phyloP scores from a whole-genome alignment of 2,797 vertebrate species.

The Etheostoma perlongum region DNA sequence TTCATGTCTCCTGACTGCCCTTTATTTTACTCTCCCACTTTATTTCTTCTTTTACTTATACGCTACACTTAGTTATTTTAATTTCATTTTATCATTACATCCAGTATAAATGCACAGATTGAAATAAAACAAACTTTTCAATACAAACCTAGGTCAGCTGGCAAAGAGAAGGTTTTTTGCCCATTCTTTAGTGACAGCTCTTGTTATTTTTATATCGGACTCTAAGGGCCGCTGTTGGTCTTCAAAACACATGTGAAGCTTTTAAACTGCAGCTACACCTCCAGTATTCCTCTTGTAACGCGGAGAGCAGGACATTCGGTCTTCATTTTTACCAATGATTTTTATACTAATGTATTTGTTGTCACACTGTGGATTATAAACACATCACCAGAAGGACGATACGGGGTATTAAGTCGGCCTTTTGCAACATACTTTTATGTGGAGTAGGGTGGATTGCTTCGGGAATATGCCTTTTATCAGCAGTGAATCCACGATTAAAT shows the following conservation, averaged over 20 bases:
- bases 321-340: not conserved
- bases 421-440: not conserved
- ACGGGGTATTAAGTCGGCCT: fast-evolving
- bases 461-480: slow-evolving; percentile 19
- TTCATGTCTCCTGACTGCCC: fast-evolving
- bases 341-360: not conserved
- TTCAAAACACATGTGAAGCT: not conserved
- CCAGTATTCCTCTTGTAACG: not conserved
- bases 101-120: not conserved
- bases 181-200: fast-evolving
- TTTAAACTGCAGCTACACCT: slow-evolving; percentile 21
- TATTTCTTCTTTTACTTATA: not conserved
- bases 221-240: slow-evolving; percentile 73
- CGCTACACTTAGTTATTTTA: fast-evolving
- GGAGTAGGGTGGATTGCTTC: not conserved
- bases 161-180: fast-evolving
- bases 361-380: slow-evolving; percentile 2
- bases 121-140: fast-evolving
- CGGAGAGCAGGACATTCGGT: slow-evolving; percentile 4
- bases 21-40: not conserved
- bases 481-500: not conserved
- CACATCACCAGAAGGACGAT: not conserved
- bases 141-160: not conserved
- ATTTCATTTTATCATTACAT: too few species aligned
- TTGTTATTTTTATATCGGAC: slow-evolving; percentile 40